phyloP scores from a whole-genome alignment of 35 echinoderm and acorn worm genomes.

The Diadema setosum region DNA sequence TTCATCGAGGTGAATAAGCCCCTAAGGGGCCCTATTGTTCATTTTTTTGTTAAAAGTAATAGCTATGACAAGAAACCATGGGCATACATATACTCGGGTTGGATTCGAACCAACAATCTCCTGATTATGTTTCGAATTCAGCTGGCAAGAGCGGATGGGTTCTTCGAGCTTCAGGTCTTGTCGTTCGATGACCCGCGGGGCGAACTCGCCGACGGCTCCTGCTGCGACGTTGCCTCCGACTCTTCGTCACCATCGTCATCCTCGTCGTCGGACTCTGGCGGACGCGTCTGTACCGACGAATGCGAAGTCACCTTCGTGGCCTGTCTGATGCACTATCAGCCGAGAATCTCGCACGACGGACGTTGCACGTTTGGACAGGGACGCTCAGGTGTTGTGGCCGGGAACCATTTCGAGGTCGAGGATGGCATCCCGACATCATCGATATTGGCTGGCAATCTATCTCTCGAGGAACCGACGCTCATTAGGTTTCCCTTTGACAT shows the following conservation, averaged over 20 bases:
- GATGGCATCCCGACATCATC: background rate
- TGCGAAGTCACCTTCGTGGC: conserved; percentile 62
- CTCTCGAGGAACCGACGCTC: background rate
- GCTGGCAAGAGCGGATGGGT: no score
- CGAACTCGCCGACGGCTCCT: conserved; percentile 55
- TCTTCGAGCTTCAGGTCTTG: conserved; percentile 55
- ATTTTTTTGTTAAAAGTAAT: no score
- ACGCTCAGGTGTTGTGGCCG: conserved; percentile 23
- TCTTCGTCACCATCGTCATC: background rate
- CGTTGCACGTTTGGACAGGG: conserved; percentile 65
- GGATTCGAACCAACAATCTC: no score
- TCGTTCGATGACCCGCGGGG: conserved; percentile 49
- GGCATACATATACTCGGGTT: no score
- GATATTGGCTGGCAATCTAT: background rate
- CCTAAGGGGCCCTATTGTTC: no score
- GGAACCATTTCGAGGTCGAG: conserved; percentile 5
- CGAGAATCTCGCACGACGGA: conserved; percentile 29
- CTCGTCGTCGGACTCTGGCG: background rate
- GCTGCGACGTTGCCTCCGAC: conserved; percentile 43
- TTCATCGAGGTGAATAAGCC: no score
- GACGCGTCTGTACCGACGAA: conserved; percentile 10
- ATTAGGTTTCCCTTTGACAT: conserved; percentile 58
- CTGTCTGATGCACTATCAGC: conserved; percentile 77
- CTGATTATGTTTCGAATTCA: no score
- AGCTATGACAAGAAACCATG: no score